Percentiles rank a stretch among this genome's conserved stretches.
These are phyloP conservation scores for Pararge aegeria DNA, from an alignment of 1,140 invertebrate genomes.

Conservation along the genomic window DNA sequence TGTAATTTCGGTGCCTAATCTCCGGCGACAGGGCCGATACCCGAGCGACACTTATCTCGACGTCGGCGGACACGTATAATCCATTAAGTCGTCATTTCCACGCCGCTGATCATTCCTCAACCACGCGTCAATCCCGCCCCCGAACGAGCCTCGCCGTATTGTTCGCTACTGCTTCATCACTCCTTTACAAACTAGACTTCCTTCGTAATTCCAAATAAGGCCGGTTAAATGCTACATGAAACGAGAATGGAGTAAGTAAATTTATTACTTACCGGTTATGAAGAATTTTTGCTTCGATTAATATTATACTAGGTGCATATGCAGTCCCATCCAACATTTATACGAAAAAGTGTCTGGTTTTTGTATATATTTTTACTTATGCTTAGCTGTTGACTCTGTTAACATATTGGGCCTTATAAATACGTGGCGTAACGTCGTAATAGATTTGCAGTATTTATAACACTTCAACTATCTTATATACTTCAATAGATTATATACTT, in stretches of 20 bases:
- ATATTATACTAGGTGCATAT: no score
- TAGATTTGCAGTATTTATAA: no score
- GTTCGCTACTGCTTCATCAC: slow-evolving; percentile 71
- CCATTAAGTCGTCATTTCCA: slow-evolving; percentile 79
- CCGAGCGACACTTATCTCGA: slow-evolving; percentile 72
- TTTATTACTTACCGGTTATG: no score
- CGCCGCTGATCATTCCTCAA: slow-evolving; percentile 73
- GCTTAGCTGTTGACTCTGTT: no score
- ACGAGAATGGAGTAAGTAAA: background rate
- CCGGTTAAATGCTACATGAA: background rate
- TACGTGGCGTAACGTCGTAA: no score
- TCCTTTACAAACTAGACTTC: slow-evolving; percentile 44
- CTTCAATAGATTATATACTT: no score
- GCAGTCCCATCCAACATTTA: no score
- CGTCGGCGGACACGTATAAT: slow-evolving; percentile 76
- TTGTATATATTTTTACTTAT: no score
- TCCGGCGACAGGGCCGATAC: slow-evolving; percentile 62
- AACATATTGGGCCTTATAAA: no score
- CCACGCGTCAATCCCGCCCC: slow-evolving; percentile 68
- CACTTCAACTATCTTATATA: no score
- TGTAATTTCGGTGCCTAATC: slow-evolving; percentile 73
- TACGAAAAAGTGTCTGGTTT: no score
- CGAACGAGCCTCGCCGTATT: slow-evolving; percentile 55
- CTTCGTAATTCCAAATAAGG: slow-evolving; percentile 23
- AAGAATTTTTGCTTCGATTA: no score